phyloP scores from a whole-genome alignment of 2,113 vertebrate species.

The Scomber japonicus region DNA sequence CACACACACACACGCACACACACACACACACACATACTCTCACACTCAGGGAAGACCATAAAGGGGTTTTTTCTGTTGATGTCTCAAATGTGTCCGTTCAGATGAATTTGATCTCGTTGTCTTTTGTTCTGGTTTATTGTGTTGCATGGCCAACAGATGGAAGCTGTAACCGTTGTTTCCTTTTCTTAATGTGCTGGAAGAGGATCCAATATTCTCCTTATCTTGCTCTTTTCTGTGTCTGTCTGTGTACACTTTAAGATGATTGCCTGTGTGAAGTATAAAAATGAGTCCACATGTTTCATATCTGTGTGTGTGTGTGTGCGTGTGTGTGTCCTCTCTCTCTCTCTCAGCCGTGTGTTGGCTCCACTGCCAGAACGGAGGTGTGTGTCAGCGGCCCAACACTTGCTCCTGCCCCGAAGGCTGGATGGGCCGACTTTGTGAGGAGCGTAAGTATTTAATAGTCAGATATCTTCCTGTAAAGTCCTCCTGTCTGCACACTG shows the following conservation, averaged over 20 bases:
- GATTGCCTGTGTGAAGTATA: background rate
- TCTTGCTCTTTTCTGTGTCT: background rate
- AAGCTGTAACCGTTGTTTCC: background rate
- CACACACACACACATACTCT: too few relatives aligned
- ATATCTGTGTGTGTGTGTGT: slow-evolving; percentile 39
- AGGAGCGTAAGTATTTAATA: slow-evolving; percentile 91
- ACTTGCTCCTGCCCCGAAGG: slow-evolving; percentile 93
- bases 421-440: slow-evolving; percentile 98
- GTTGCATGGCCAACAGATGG: background rate
- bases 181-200: background rate
- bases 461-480: background rate
- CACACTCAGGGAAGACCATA: background rate
- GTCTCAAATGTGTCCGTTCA: background rate
- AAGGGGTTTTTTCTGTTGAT: background rate
- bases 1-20: background rate
- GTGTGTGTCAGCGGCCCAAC: slow-evolving; percentile 93
- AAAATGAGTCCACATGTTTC: background rate
- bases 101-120: slow-evolving; percentile 17
- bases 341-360: slow-evolving; percentile 90
- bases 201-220: background rate
- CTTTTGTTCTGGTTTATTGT: slow-evolving; percentile 30
- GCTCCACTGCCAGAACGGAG: slow-evolving; percentile 95
- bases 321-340: slow-evolving; percentile 26
- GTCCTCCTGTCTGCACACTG: too few relatives aligned
- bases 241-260: background rate